Base-by-base conservation (phyloP, 2,888 invertebrate species). In the Drosophila kambysellisi region DNA sequence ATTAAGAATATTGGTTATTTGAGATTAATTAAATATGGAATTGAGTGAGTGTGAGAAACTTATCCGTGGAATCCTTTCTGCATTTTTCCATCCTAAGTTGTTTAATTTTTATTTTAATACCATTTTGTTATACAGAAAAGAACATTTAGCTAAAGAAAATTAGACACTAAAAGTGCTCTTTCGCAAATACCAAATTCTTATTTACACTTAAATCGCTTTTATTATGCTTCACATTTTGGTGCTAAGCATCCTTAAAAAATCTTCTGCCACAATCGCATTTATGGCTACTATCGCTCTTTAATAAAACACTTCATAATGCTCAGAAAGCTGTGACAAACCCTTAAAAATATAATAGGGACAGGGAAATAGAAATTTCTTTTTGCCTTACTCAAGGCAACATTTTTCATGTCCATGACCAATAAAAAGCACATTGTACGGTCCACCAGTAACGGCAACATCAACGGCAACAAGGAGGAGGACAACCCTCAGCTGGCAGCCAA, bases 351-450 rank as follows among this genome's bases (percentile, higher is more conserved):
- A 25, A 29, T 35, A 43, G 20, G n/a, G 5, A 15, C 41, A 46
- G 25, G 25, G 15, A 58, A 32, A 63, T 41, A 37, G 48, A 50
- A 54, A 32, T 59, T 50, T 54, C 35, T 53, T 37, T 58, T 39
- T 17, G 53, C 52, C 50, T 54, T 33, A 62, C 46, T 67, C 76
- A 86, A 89, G 84, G 87, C 82, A 73, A 56, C 43, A 39, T 52
- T 43, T 63, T 58, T 50, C 76, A 63, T 73, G 71, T 62, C 82
- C 88, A 75, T 80, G 83, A 74, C 80, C 89, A 87, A 89, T 87
- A 84, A 80, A 89, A 85, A 70, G 43, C 80, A 77, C 75, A 87
- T 89, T 85, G 82, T 70, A 77, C 70, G 70, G 77, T 84, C 82
- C 77, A 74, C 51, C 59, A 67, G 37, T 37, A 51, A n/a, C 53